Percentiles rank a stretch among this genome's conserved stretches.
Conservation (phyloP, 2,888 invertebrate species). For the Acrobasis repandana region DNA sequence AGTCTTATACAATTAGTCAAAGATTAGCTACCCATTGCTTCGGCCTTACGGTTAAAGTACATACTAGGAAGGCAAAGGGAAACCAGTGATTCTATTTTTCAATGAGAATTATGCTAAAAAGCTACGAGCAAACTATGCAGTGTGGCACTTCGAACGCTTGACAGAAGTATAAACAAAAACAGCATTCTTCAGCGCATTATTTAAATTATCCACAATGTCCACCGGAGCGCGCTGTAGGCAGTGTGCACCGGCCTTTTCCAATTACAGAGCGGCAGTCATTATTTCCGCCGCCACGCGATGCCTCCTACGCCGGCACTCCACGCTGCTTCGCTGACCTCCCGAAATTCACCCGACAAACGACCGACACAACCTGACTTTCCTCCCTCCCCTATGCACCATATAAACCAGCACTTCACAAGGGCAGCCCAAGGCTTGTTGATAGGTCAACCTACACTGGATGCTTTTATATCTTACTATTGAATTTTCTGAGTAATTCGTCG, state of each 20-base stretch:
- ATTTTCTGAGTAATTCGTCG: constrained; percentile 47
- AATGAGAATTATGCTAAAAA: too few species aligned
- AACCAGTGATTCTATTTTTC: too few species aligned
- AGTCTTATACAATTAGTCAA: too few species aligned
- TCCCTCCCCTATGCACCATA: constrained; percentile 22
- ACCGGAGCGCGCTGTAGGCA: constrained; percentile 33
- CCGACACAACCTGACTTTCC: constrained; percentile 45
- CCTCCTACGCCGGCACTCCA: constrained; percentile 55
- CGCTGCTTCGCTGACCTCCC: constrained; percentile 65
- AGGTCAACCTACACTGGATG: constrained; percentile 39
- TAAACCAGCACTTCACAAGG: constrained; percentile 20
- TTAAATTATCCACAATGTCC: constrained; percentile 11
- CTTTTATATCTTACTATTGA: constrained; percentile 46
- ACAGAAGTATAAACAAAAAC: not conserved
- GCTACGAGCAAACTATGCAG: too few species aligned
- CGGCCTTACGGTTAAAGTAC: too few species aligned
- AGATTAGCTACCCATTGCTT: too few species aligned
- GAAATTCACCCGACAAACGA: constrained; percentile 56
- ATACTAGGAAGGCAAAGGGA: too few species aligned
- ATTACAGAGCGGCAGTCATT: constrained; percentile 78
- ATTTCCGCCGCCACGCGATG: constrained; percentile 72
- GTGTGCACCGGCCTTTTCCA: constrained; percentile 66
- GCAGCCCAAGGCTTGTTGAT: constrained; percentile 23
- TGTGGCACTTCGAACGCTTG: too few species aligned
- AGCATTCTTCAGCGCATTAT: constrained; percentile 1